Evolutionary conservation across 2,888 invertebrate species (phyloP), one percentile per base, ranked within the genome.

Genomic region (Patella pellucida): DNA sequence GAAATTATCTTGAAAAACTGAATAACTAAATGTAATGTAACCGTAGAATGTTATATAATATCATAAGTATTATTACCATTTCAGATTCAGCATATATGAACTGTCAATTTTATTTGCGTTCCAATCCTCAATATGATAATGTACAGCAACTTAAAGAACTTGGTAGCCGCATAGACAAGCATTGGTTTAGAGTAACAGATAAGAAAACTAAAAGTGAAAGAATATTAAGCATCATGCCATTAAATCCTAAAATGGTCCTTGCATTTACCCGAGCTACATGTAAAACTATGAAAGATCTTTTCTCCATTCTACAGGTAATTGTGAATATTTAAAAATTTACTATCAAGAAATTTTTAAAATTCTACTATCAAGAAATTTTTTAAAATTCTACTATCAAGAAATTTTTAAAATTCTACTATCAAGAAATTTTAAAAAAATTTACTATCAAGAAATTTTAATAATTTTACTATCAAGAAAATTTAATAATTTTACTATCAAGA

Each of bases 181-280:
- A 96, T 90, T 97, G 97, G 97, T 97, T 97, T 90, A 94, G 95
- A 50, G 95, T 97, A 78, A 94, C 94, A 87, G 97, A 97, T 91
- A 94, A 94, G 84, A 94, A 94, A 72, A 93, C 95, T 78, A 95
- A 95, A 90, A 94, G 95, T 0, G 95, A 95, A 88, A 93, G 95
- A 83, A 92, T 96, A 71, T 92, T 96, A 79, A 95, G 95, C 31
- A 92, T 96, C 91, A 94, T 94, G 15, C 91, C 91, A 4, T 85
- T 91, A 91, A 92, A 92, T 41, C 77, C 85, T 23, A 84, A 83
- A 23, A 88, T 88, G 94, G 93, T 95, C 1, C 93, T 95, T 83
- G 94, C 94, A 83, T 94, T 94, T 81, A 93, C 93, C 76, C 93
- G 94, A 31, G 92, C 93, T 54, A 95, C 95, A 1, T 92, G 94